These are phyloP conservation scores for Labeo rohita DNA, from an alignment of 2,113 vertebrate species.

Conservation along the genomic window DNA sequence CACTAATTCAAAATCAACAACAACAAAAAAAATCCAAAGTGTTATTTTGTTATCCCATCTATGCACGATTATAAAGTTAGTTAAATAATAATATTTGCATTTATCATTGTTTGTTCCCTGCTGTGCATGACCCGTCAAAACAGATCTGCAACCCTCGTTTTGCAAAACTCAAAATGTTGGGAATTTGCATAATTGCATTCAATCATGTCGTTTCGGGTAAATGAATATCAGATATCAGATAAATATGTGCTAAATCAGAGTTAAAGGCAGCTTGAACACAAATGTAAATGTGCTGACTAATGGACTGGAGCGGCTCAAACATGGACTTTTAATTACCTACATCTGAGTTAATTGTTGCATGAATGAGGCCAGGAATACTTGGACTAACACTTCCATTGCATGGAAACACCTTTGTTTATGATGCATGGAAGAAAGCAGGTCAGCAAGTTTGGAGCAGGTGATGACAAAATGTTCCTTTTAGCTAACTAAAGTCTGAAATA, in stretches of 20 bases:
- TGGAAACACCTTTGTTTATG: neutral
- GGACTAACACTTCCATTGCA: neutral
- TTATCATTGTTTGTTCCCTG: neutral
- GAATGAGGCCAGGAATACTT: neutral
- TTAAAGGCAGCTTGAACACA: neutral
- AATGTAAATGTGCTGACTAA: neutral
- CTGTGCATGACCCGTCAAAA: neutral
- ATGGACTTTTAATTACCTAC: neutral
- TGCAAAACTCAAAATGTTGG: constrained; percentile 8
- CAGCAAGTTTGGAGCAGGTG: neutral
- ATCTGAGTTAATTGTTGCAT: neutral
- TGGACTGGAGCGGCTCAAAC: neutral
- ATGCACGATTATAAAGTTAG: neutral
- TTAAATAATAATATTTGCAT: neutral
- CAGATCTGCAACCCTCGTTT: no score
- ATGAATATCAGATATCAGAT: neutral
- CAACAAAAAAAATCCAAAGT: no score
- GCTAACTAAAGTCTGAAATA: neutral
- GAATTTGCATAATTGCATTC: neutral
- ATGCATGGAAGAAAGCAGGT: neutral
- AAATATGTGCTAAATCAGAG: neutral
- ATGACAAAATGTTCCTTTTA: neutral
- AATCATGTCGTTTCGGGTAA: neutral
- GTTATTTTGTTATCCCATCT: neutral
- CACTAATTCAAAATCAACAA: no score